Evolutionary conservation across 2,797 vertebrate species (phyloP).

Genomic region (Salmo trutta): DNA sequence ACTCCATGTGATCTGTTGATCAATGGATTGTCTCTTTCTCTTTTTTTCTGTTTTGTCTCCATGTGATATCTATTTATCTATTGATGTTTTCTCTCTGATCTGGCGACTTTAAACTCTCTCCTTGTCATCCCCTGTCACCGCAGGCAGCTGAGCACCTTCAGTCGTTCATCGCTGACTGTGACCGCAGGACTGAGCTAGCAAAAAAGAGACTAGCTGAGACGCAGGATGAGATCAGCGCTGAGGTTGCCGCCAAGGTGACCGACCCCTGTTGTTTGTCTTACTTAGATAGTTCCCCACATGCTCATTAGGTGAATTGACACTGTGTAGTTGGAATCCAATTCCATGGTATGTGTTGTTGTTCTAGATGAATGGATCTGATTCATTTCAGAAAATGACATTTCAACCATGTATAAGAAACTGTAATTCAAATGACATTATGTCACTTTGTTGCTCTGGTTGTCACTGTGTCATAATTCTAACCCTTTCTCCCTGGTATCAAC

Average conservation of each 20-base stretch:
- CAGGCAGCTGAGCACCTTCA: constrained; percentile 97
- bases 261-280: not conserved
- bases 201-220: constrained; percentile 97
- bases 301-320: not conserved
- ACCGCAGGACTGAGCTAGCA: constrained; percentile 93
- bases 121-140: not conserved
- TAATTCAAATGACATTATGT: no score
- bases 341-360: not conserved
- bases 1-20: not conserved
- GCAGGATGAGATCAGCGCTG: constrained; percentile 97
- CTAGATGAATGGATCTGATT: not conserved
- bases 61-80: not conserved
- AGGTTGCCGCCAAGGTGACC: constrained; percentile 94
- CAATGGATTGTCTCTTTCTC: not conserved
- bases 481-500: constrained; percentile 14
- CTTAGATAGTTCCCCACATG: not conserved
- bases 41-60: not conserved
- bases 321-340: not conserved
- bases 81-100: not conserved
- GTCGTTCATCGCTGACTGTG: constrained; percentile 97
- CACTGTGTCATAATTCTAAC: not conserved
- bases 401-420: no score
- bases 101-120: not conserved
- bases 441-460: no score
- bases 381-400: not conserved